Percentiles rank a stretch among this genome's conserved stretches.
phyloP scores from a whole-genome alignment of 2,797 vertebrate species.

The Sebastes paucispinis region DNA sequence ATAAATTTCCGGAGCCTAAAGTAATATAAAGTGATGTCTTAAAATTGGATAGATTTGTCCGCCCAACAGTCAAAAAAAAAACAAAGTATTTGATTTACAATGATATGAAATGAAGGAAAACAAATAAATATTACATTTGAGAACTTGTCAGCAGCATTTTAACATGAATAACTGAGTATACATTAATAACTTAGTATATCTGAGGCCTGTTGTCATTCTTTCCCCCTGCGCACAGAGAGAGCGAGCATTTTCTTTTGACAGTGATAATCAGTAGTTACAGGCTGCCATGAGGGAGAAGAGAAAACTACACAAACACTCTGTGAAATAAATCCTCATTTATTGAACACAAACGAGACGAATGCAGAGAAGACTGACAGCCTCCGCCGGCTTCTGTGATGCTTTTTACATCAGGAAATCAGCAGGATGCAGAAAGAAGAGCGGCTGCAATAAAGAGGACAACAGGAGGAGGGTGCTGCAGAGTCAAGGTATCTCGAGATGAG shows the following conservation, averaged over 20 bases:
- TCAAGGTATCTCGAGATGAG: too few relatives aligned
- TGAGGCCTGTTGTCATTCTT: background rate
- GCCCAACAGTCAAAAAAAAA: background rate
- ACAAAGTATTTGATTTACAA: background rate
- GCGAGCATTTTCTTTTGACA: background rate
- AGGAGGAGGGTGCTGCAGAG: background rate
- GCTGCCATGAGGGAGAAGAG: background rate
- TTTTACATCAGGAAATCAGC: background rate
- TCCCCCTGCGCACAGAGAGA: background rate
- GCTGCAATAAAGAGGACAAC: background rate
- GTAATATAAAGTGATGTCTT: background rate
- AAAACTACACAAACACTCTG: background rate
- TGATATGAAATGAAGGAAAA: background rate
- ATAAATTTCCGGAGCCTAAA: background rate
- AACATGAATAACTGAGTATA: background rate
- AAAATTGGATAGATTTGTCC: rapidly evolving
- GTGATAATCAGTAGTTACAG: background rate
- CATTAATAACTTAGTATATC: background rate
- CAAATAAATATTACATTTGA: background rate
- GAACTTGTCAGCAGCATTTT: background rate
- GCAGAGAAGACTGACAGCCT: too few relatives aligned
- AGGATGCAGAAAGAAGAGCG: background rate
- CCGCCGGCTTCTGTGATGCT: too few relatives aligned
- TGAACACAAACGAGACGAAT: too few relatives aligned
- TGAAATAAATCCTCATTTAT: background rate